Evolutionary conservation across 2,797 vertebrate species (phyloP), one percentile per base, ranked within the genome.

Genomic region (Malacoctenus gilli): DNA sequence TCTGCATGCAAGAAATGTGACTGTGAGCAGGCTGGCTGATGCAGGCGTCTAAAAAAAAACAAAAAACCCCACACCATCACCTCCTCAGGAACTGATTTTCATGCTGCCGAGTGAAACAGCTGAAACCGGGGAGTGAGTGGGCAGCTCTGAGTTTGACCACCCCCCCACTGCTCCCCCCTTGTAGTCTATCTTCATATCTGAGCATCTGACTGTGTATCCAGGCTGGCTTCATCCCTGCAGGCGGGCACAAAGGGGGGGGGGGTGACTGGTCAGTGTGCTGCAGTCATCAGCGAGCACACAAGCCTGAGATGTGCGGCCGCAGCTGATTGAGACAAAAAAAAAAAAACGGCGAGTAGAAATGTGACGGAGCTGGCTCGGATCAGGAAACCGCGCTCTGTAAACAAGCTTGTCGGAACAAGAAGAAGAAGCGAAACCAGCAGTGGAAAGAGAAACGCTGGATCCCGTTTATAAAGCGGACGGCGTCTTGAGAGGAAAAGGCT

Each of bases 101-200:
- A 79, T 46, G 57, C 41, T 32, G 41, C 54, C 83, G 50, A 38
- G 49, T 70, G 51, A 50, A 59, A 68, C 61, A 54, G 60, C 65
- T 73, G 65, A 82, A 75, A 64, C 15, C 30, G 42, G 62, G 36
- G 21, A 52, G 40, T 63, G 79, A 70, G 85, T 87, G 79, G 85
- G 83, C 80, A 56, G 83, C 52, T 55, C 28, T 38, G 22, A 23
- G 52, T 50, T 66, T 70, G 63, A 78, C 52, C 62, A 56, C 21
- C 55, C 62, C 59, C 21, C 34, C n/a, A n/a, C n/a, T n/a, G n/a
- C n/a, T n/a, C n/a, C 55, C 62, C 59, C 21, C 34, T 34, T 12
- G 9, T 35, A 52, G 74, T 66, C 47, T 40, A 47, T 19, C 48
- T 57, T 77, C 51, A 59, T 54, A 64, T 77, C 43, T 51, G 31